phyloP scores from a whole-genome alignment of 2,113 vertebrate genomes.

The Oncorhynchus keta region DNA sequence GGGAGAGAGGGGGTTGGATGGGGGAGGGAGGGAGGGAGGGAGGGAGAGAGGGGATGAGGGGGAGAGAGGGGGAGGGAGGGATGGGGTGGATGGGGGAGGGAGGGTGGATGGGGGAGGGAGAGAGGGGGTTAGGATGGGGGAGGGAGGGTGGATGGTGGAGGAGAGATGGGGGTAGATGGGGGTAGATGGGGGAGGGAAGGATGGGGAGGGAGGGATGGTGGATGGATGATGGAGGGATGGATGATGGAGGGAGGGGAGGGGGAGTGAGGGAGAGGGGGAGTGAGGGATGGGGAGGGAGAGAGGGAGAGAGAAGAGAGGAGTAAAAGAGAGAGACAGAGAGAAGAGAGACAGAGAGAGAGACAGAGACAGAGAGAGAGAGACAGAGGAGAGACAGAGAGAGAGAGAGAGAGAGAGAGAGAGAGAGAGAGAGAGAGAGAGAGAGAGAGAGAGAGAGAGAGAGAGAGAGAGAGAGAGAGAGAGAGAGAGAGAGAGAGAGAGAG shows the following conservation, averaged over 20 bases:
- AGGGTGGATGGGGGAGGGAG: too few species aligned
- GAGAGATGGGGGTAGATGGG: too few species aligned
- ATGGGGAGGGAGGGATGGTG: not conserved
- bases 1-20: not conserved
- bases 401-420: too few species aligned
- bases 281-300: accelerated
- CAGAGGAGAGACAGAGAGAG: accelerated
- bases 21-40: too few species aligned
- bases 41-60: not conserved
- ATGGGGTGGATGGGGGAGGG: too few species aligned
- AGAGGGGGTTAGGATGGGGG: too few species aligned
- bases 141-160: too few species aligned
- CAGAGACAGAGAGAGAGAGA: not conserved
- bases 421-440: not conserved
- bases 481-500: too few species aligned
- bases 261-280: not conserved
- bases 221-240: not conserved
- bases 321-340: not conserved
- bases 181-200: not conserved
- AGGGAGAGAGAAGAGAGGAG: not conserved
- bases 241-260: too few species aligned
- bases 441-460: too few species aligned
- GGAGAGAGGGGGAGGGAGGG: not conserved
- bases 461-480: accelerated
- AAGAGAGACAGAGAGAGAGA: not conserved